Base-by-base conservation (phyloP, 2,888 invertebrate species). In the Prenolepis imparis region DNA sequence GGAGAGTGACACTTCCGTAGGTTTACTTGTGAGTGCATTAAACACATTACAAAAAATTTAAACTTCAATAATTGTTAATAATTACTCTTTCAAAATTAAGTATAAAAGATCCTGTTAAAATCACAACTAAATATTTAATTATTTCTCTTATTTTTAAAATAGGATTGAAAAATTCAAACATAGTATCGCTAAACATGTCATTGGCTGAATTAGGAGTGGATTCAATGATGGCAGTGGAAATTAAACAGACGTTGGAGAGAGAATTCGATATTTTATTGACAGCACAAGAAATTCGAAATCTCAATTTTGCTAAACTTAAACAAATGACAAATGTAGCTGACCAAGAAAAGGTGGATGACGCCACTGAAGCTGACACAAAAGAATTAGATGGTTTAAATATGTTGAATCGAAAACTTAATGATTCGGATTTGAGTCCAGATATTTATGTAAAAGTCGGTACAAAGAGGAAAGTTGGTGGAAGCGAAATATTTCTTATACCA, bases 201-300 rank as follows among this genome's bases (percentile, higher is more conserved):
- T 95, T 99, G 1, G 98, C 98, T 1, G 99, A 99, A 94, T 95
- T 99, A 87, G 99, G 99, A 48, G 98, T 99, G 97, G 99, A 99
- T 95, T 99, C 99, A 1, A 97, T 99, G 96, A 99, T 99, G 98
- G 98, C 98, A 0, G 98, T 99, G 0, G 99, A 99, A 95, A 98
- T 99, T 89, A 99, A 98, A 91, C 98, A 99, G 95, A 28, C 28
- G 28, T 28, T 28, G 28, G 28, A 28, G 28, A 28, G 28, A 28
- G 28, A 28, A 28, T 98, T 97, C 93, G 98, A 99, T 92, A 95
- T 99, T 74, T 97, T 97, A 93, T 95, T 99, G 4, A 97, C 98
- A 0, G 97, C 98, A 6, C 97, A 98, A 93, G 98, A 99, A 90
- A 97, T 99, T 83, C 96, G 98, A 73, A 96, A 96, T 0, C 95